Evolutionary conservation across 2,797 vertebrate genomes (phyloP).

Genomic region (Sebastes variabilis): DNA sequence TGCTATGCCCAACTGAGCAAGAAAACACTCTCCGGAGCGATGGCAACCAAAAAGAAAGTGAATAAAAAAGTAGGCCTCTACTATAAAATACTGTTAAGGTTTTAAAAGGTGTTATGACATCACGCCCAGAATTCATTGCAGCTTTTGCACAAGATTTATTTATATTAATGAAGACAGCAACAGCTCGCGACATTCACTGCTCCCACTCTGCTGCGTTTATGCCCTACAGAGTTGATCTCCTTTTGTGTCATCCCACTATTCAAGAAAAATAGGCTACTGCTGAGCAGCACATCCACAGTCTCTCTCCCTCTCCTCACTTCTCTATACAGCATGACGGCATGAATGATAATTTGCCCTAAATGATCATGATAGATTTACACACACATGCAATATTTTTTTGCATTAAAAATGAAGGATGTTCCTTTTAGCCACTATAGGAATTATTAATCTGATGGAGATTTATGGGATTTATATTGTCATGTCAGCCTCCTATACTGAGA

Average conservation of each 20-base stretch:
- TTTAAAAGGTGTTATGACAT: conserved; percentile 58
- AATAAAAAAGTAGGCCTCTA: conserved; percentile 31
- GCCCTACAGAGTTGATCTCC: conserved; percentile 72
- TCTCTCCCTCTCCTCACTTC: conserved; percentile 28
- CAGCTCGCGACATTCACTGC: conserved; percentile 49
- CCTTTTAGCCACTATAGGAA: conserved; percentile 4
- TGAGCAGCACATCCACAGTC: conserved; percentile 54
- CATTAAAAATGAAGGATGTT: not conserved
- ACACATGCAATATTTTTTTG: conserved; percentile 5
- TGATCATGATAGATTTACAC: conserved; percentile 36
- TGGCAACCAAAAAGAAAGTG: conserved; percentile 13
- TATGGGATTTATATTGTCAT: conserved; percentile 38
- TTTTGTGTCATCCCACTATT: conserved; percentile 70
- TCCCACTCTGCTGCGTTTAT: conserved; percentile 60
- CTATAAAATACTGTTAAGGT: conserved; percentile 33
- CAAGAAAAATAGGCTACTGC: conserved; percentile 71
- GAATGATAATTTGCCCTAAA: conserved; percentile 45
- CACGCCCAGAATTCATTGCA: conserved; percentile 56
- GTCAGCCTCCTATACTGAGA: conserved; percentile 6
- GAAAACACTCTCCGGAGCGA: conserved; percentile 25
- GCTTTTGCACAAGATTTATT: conserved; percentile 59
- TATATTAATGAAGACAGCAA: conserved; percentile 70
- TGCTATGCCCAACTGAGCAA: conserved; percentile 9
- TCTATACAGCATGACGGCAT: conserved; percentile 24
- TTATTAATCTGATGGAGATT: conserved; percentile 35